Base-by-base conservation (phyloP, 1,140 invertebrate genomes). In the Leptonema lineaticorne region DNA sequence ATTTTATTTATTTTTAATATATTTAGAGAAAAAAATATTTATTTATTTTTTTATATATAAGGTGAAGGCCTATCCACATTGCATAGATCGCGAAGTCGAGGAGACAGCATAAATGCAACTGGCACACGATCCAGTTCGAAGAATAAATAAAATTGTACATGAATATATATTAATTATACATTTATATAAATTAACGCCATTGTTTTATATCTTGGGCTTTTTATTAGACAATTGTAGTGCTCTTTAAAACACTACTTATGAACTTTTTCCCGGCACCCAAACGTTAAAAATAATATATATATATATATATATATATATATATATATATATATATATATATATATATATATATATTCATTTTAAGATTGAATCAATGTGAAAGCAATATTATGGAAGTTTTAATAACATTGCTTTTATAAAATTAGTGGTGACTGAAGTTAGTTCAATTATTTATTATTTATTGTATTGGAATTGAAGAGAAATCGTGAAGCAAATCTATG, bases 101-200 rank as follows among this genome's bases (percentile, higher is more conserved):
- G 87, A 68, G 88, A 89, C 75, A 86, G 88, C 68, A 82, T 90
- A 72, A 88, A 88, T 76, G 81, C 83, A 20, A 79, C 86, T 33
- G 86, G 85, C 67, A 84, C 82, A 63, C 81, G 81, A 72, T 76
- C 77, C 24, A 59, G 53, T 66, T 33, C 71, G 18, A 69, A 46
- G 59, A 72, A 72, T 68, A 73, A 73, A 64, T 70, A 66, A 73
- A 41, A 53, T 7, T 14, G n/a, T 59, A 53, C 9, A 22, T 53
- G 24, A n/a, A 20, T 22, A 26, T 26, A 48, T 48, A 5, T 5
- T 48, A 53, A 16, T 22, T 53, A 53, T 53, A 22, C 20, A 45
- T 45, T 18, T 14, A 37, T 45, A 41, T 37, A 62, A 27, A 57
- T n/a, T 16, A 8, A 45, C 26, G 37, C 59, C 30, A 41, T 62